A percentile compares a stretch with the other conserved stretches of the same genome.
These are phyloP conservation scores for Cheilosia urbana DNA, from an alignment of 2,888 invertebrate species.

Conservation along the genomic window DNA sequence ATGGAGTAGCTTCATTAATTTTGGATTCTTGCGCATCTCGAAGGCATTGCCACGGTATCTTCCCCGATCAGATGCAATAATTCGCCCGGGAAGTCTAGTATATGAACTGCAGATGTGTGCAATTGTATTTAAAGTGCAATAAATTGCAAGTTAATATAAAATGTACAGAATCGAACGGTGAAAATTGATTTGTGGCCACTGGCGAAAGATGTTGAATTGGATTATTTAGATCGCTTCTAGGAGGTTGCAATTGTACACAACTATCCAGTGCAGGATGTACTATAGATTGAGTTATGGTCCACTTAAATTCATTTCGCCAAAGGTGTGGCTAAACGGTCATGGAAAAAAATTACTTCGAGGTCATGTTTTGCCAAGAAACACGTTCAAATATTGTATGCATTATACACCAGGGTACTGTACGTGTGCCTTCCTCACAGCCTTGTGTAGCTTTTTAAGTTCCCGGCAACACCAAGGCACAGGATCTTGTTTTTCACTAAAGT, in stretches of 20 bases:
- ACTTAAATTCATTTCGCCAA: too few relatives aligned
- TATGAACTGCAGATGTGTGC: constrained; percentile 3
- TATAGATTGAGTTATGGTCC: constrained; percentile 1
- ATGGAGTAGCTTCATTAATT: constrained; percentile 26
- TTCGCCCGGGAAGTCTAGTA: constrained; percentile 1
- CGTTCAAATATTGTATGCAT: too few relatives aligned
- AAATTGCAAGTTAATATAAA: constrained; percentile 13
- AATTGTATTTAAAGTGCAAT: constrained; percentile 22
- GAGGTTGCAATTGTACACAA: neutral
- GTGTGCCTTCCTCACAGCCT: too few relatives aligned
- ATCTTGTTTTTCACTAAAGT: too few relatives aligned
- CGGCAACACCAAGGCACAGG: too few relatives aligned
- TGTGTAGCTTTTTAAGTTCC: too few relatives aligned
- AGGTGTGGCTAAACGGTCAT: too few relatives aligned
- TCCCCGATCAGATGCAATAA: neutral
- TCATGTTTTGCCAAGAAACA: too few relatives aligned
- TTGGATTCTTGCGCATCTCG: constrained; percentile 10
- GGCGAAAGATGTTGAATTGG: constrained; percentile 11
- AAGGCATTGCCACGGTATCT: constrained; percentile 4
- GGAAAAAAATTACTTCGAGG: too few relatives aligned
- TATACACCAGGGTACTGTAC: too few relatives aligned
- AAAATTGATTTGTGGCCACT: constrained; percentile 25
- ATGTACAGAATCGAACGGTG: constrained; percentile 2
- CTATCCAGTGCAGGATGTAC: neutral
- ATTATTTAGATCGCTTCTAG: constrained; percentile 1